phyloP scores from a whole-genome alignment of 2,888 invertebrate species.

The Xestia rhomboidea region DNA sequence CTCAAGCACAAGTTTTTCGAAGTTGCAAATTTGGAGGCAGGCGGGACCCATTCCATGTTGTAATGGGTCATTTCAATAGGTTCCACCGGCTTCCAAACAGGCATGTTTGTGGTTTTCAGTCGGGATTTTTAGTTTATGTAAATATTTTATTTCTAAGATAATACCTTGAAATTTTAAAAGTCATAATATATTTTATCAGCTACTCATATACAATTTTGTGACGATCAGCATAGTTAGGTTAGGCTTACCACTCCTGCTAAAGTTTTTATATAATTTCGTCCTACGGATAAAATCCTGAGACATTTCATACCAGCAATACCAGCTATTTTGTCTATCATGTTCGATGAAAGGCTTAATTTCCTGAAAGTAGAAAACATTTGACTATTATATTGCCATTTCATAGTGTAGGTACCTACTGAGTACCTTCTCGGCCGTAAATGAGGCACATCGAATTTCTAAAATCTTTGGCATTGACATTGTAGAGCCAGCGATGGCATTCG shows the following conservation, averaged over 20 bases:
- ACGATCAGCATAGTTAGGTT: neutral
- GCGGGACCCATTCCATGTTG: no score
- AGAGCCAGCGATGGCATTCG: neutral
- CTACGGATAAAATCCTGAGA: conserved; percentile 95
- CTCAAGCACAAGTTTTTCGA: no score
- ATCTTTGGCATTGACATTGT: neutral
- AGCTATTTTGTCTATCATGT: conserved; percentile 97
- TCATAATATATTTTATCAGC: neutral
- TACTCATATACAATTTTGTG: neutral
- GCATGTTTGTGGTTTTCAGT: no score
- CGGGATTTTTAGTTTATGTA: no score
- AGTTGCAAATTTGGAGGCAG: no score
- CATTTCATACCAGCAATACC: conserved; percentile 96
- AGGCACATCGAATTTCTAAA: no score
- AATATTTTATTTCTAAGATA: neutral
- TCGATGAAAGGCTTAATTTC: conserved; percentile 97
- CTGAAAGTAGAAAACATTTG: conserved; percentile 85
- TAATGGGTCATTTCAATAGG: no score
- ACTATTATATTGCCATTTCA: neutral
- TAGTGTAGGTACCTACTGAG: neutral
- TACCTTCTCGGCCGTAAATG: neutral
- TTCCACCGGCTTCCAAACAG: no score
- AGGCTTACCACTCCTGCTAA: conserved; percentile 94
- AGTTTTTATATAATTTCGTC: conserved; percentile 96
- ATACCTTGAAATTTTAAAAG: neutral